Conservation (phyloP, 2,797 vertebrate species). For the Parotocinclus haroldoi region DNA sequence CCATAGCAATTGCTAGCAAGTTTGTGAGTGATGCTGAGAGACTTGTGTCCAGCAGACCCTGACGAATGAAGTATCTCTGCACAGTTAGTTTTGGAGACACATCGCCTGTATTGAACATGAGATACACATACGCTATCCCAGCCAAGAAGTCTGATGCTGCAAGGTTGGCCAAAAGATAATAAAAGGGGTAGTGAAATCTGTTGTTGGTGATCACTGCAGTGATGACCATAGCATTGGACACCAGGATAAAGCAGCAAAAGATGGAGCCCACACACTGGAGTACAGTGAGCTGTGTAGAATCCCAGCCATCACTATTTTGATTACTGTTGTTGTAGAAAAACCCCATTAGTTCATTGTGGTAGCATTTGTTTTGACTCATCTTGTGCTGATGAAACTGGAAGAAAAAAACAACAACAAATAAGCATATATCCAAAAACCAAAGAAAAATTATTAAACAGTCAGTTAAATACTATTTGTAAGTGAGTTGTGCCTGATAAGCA, state of each 20-base stretch:
- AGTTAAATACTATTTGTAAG: too few relatives aligned
- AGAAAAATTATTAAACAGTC: too few relatives aligned
- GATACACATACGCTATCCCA: constrained; percentile 91
- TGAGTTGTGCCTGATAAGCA: too few relatives aligned
- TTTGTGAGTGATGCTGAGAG: constrained; percentile 91
- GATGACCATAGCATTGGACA: constrained; percentile 90
- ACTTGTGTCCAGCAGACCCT: constrained; percentile 90
- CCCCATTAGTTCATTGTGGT: constrained; percentile 81
- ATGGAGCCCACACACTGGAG: constrained; percentile 85
- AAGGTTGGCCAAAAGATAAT: constrained; percentile 91
- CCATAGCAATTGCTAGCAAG: constrained; percentile 89
- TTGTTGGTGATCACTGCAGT: constrained; percentile 90
- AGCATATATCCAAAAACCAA: not conserved
- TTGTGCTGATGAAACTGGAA: constrained; percentile 33
- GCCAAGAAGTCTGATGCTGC: constrained; percentile 95
- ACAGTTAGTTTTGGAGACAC: constrained; percentile 81
- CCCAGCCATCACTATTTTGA: constrained; percentile 72
- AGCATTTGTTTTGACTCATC: constrained; percentile 80
- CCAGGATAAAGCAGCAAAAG: constrained; percentile 92
- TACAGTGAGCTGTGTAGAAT: constrained; percentile 70
- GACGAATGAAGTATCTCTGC: constrained; percentile 86
- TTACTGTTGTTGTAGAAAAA: constrained; percentile 90
- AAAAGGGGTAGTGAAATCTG: constrained; percentile 94
- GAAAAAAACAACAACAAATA: constrained; percentile 3
- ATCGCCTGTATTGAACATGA: constrained; percentile 93